phyloP scores from a whole-genome alignment of 1,140 invertebrate species.

The Bombus soroeensis region DNA sequence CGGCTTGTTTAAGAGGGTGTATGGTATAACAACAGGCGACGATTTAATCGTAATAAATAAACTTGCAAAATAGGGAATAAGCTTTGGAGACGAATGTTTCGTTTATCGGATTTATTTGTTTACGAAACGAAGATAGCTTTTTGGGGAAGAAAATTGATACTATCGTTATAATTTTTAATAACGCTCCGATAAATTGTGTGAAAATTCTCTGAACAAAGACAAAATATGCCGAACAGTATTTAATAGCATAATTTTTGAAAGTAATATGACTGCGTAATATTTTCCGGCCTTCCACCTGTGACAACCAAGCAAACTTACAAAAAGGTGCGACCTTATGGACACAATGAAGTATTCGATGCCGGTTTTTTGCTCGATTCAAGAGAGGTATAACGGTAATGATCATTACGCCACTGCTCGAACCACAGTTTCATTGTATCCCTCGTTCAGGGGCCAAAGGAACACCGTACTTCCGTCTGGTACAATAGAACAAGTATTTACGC shows the following conservation, averaged over 20 bases:
- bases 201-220: no score
- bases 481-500: slow-evolving; percentile 1
- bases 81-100: no score
- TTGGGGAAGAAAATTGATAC: no score
- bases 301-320: background rate
- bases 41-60: background rate
- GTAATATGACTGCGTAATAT: background rate
- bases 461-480: slow-evolving; percentile 1
- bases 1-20: fast-evolving
- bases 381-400: slow-evolving; percentile 40
- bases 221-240: background rate
- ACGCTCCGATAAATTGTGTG: no score
- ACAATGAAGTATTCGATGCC: slow-evolving; percentile 5
- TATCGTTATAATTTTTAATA: no score
- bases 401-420: slow-evolving; percentile 29
- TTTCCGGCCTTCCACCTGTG: background rate
- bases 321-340: slow-evolving; percentile 19
- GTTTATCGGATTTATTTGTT: no score
- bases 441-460: slow-evolving; percentile 12
- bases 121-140: no score
- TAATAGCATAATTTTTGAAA: slow-evolving; percentile 3
- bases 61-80: no score
- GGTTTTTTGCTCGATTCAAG: slow-evolving; percentile 25
- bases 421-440: slow-evolving; percentile 20
- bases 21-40: background rate